phyloP scores from a whole-genome alignment of 2,888 invertebrate genomes.

The Acrobasis suavella region DNA sequence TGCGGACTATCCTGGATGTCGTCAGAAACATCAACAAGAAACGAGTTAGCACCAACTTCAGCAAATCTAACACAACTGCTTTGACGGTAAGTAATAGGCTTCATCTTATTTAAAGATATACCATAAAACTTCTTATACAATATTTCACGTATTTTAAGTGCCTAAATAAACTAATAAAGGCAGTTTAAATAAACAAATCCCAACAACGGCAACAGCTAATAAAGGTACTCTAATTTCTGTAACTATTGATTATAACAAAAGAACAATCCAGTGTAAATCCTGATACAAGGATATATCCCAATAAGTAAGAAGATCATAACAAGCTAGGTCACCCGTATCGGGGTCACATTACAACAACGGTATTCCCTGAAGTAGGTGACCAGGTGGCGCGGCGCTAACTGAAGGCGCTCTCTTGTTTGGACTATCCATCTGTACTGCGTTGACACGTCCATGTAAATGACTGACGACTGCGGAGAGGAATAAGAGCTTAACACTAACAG shows the following conservation, averaged over 20 bases:
- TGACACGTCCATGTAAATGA: conserved; percentile 31
- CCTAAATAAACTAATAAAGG: no score
- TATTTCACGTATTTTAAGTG: no score
- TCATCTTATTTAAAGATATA: not conserved
- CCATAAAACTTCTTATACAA: no score
- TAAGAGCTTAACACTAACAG: no score
- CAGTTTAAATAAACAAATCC: no score
- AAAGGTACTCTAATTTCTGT: no score
- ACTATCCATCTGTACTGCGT: conserved; percentile 37
- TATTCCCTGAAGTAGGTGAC: conserved; percentile 65
- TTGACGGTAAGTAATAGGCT: conserved; percentile 46
- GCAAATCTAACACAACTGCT: conserved; percentile 44
- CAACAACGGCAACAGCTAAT: no score
- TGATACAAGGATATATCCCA: no score
- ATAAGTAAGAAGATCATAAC: not conserved
- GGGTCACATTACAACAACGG: conserved; percentile 49
- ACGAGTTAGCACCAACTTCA: conserved; percentile 39
- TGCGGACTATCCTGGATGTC: conserved; percentile 73
- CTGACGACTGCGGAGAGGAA: no score
- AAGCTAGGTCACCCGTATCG: conserved; percentile 23
- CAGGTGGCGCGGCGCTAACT: conserved; percentile 52
- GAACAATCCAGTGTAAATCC: no score
- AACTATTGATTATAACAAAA: no score
- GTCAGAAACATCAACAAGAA: conserved; percentile 71
- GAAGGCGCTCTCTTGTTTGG: conserved; percentile 52